Evolutionary conservation across 2,888 invertebrate species (phyloP).

Genomic region (Drosophila cognata): DNA sequence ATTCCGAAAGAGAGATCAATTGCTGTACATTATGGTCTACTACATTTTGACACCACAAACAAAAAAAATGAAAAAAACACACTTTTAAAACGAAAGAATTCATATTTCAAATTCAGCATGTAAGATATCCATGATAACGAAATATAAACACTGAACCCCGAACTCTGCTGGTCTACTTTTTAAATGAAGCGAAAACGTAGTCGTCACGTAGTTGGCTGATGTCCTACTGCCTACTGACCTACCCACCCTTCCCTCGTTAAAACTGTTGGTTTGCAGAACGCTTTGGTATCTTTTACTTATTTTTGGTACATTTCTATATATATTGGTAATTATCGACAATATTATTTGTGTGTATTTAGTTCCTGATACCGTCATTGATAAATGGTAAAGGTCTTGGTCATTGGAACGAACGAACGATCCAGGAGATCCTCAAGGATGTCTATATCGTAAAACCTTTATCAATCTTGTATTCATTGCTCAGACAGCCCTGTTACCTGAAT

Average conservation of each 20-base stretch:
- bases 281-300: conserved; percentile 15
- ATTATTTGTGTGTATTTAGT: conserved; percentile 86
- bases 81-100: conserved; percentile 42
- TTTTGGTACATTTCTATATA: background rate
- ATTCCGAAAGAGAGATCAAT: conserved; percentile 58
- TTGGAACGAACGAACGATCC: conserved; percentile 53
- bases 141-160: conserved; percentile 73
- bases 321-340: conserved; percentile 49
- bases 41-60: conserved; percentile 47
- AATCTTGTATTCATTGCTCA: conserved; percentile 79
- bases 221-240: conserved; percentile 25
- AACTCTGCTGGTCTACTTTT: conserved; percentile 46
- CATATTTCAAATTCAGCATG: conserved; percentile 78
- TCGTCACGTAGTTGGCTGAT: conserved; percentile 14
- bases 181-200: conserved; percentile 22
- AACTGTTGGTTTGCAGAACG: conserved; percentile 47
- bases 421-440: conserved; percentile 67
- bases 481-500: conserved; percentile 76
- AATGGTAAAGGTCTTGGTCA: conserved; percentile 85
- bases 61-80: conserved; percentile 31
- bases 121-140: conserved; percentile 76
- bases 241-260: conserved; percentile 15
- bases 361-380: conserved; percentile 90
- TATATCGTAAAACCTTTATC: conserved; percentile 73
- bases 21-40: conserved; percentile 78